A percentile compares a stretch with the other conserved stretches of the same genome.
phyloP scores from a whole-genome alignment of 2,888 invertebrate genomes.

The Myopa testacea region DNA sequence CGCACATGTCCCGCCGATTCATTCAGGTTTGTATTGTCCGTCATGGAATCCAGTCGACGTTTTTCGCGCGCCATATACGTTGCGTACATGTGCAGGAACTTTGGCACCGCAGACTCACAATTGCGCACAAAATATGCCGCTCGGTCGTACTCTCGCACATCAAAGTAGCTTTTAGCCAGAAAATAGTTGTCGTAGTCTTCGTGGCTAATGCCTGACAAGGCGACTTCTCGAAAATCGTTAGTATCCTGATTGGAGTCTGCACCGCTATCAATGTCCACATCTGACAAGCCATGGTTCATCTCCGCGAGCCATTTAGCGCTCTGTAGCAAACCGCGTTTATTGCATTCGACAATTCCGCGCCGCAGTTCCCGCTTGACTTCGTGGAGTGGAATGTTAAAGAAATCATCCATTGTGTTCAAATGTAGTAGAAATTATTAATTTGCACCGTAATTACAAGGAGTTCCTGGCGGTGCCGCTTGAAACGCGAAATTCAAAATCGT shows the following conservation, averaged over 20 bases:
- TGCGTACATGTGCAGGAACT: constrained; percentile 88
- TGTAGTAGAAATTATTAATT: neutral
- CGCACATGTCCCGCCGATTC: constrained; percentile 65
- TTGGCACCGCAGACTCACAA: constrained; percentile 77
- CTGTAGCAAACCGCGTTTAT: constrained; percentile 82
- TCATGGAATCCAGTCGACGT: constrained; percentile 86
- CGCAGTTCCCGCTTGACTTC: constrained; percentile 76
- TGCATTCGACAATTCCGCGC: constrained; percentile 78
- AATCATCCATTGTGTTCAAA: constrained; percentile 55
- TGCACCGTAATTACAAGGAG: neutral
- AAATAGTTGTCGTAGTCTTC: constrained; percentile 77
- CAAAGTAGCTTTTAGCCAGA: constrained; percentile 89
- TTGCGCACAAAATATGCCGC: constrained; percentile 84
- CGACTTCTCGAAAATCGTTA: constrained; percentile 47
- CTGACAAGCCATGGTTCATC: constrained; percentile 80
- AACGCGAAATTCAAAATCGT: constrained; percentile 19
- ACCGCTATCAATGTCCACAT: constrained; percentile 70
- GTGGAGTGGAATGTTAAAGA: constrained; percentile 71
- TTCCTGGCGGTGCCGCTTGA: neutral
- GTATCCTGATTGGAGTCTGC: neutral
- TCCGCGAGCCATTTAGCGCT: constrained; percentile 92
- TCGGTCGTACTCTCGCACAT: constrained; percentile 89
- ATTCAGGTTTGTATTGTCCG: constrained; percentile 71
- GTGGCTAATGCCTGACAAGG: constrained; percentile 65
- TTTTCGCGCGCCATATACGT: constrained; percentile 91